phyloP scores from a whole-genome alignment of 2,888 invertebrate genomes.

The Nymphalis polychloros region DNA sequence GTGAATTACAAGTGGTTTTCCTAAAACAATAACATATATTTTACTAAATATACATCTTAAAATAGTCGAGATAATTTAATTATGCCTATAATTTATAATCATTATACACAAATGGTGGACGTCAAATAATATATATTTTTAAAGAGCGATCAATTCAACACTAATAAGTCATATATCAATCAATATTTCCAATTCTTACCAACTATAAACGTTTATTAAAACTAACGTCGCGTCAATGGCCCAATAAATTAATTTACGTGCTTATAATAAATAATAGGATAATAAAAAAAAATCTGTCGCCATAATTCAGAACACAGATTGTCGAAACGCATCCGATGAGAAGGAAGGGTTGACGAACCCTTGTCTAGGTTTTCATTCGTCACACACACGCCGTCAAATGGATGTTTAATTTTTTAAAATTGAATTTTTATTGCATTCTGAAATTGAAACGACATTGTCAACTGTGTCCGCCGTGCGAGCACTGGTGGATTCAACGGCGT shows the following conservation, averaged over 20 bases:
- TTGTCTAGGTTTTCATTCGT: conserved; percentile 69
- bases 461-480: conserved; percentile 13
- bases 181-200: background rate
- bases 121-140: background rate
- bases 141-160: background rate
- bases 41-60: no score
- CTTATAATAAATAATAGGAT: conserved; percentile 60
- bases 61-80: background rate
- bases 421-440: conserved; percentile 67
- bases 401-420: conserved; percentile 77
- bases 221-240: conserved; percentile 21
- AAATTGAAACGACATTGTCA: conserved; percentile 16
- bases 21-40: no score
- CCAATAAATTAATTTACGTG: conserved; percentile 73
- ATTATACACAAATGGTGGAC: background rate
- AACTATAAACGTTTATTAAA: conserved; percentile 10
- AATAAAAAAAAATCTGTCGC: conserved; percentile 73
- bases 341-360: conserved; percentile 68
- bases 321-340: conserved; percentile 55
- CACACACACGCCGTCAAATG: conserved; percentile 77
- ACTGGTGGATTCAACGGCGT: conserved; percentile 3
- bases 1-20: no score
- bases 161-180: conserved; percentile 12
- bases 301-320: conserved; percentile 78
- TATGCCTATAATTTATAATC: background rate